These are phyloP conservation scores for Potorous gilbertii DNA, from an alignment of 2,797 vertebrate species.

Conservation along the genomic window DNA sequence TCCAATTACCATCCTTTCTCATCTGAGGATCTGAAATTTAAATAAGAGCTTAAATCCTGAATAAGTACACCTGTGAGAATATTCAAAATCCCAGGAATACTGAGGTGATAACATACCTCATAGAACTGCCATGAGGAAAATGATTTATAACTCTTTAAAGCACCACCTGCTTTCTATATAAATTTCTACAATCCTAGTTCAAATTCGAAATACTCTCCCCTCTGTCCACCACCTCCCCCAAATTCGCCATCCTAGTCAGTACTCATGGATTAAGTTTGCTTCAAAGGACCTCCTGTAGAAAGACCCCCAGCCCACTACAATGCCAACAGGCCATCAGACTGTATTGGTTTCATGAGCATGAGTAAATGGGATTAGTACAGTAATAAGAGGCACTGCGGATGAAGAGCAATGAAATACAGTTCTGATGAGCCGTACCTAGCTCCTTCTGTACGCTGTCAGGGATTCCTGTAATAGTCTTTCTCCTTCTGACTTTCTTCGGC, in stretches of 20 bases:
- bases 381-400: slow-evolving; percentile 78
- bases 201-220: slow-evolving; percentile 22
- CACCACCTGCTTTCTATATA: background rate
- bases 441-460: slow-evolving; percentile 98
- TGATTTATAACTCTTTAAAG: background rate
- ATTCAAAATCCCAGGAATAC: background rate
- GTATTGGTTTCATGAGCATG: slow-evolving; percentile 81
- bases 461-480: slow-evolving; percentile 99
- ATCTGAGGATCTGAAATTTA: background rate
- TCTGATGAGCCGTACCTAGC: slow-evolving; percentile 97
- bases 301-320: slow-evolving; percentile 51
- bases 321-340: slow-evolving; percentile 84
- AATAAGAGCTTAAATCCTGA: slow-evolving; percentile 44
- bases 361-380: slow-evolving; percentile 78
- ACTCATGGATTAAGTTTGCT: slow-evolving; percentile 47
- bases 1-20: background rate
- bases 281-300: slow-evolving; percentile 25
- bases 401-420: slow-evolving; percentile 84
- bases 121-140: background rate
- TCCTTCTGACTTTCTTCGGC: slow-evolving; percentile 99
- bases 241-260: slow-evolving; percentile 55
- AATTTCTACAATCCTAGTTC: slow-evolving; percentile 46
- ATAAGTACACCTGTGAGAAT: slow-evolving; percentile 26
- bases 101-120: background rate
- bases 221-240: slow-evolving; percentile 43